A percentile compares a stretch with the other conserved stretches of the same genome.
phyloP scores from a whole-genome alignment of 2,113 vertebrate genomes.

The Eleginops maclovinus region DNA sequence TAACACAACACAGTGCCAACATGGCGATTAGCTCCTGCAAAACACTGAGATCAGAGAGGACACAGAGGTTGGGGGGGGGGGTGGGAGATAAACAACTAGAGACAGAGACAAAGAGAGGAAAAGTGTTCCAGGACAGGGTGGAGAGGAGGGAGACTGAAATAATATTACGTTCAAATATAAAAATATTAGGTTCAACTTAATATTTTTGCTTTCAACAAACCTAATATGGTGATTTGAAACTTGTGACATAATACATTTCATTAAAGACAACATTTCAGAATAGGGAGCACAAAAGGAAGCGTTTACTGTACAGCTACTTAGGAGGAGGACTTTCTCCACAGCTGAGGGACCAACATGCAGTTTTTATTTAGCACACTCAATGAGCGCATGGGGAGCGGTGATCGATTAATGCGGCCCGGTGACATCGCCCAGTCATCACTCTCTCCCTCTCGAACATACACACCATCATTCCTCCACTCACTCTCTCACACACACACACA shows the following conservation, averaged over 20 bases:
- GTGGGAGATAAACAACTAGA: constrained; percentile 20
- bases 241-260: too few species aligned
- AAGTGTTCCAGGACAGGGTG: constrained; percentile 6
- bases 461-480: constrained; percentile 1
- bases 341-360: constrained; percentile 33
- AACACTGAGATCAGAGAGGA: constrained; percentile 28
- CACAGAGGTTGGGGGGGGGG: neutral
- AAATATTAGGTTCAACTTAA: too few species aligned
- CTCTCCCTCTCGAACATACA: constrained; percentile 10
- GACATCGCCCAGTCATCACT: constrained; percentile 62
- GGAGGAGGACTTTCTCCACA: constrained; percentile 44
- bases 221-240: too few species aligned
- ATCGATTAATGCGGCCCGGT: constrained; percentile 64
- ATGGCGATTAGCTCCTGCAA: constrained; percentile 52
- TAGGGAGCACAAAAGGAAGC: constrained; percentile 33
- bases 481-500: constrained; percentile 13
- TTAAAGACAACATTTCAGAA: neutral
- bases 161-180: too few species aligned
- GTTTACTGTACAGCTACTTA: constrained; percentile 45
- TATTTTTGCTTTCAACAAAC: too few species aligned
- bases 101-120: constrained; percentile 26
- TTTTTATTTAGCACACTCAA: constrained; percentile 62
- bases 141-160: neutral
- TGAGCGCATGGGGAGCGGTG: constrained; percentile 38
- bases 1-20: constrained; percentile 38